Conservation (phyloP, 2,797 vertebrate genomes). For the Decapterus maruadsi region DNA sequence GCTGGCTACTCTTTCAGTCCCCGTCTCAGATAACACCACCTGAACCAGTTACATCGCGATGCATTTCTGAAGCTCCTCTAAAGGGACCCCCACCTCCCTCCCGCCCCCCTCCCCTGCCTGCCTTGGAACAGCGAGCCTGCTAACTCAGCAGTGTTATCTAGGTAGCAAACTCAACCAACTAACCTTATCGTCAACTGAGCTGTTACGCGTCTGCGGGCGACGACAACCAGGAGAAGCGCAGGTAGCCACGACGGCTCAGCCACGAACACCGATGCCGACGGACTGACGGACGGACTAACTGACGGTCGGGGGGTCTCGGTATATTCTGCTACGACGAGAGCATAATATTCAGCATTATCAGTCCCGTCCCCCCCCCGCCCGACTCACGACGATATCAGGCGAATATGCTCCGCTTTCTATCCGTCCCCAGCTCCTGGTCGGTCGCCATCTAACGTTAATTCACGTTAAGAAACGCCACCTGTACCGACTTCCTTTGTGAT, state of each 20-base stretch:
- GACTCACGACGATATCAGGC: conserved; percentile 13
- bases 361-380: neutral
- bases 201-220: conserved; percentile 35
- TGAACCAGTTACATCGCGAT: conserved; percentile 59
- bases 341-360: conserved; percentile 37
- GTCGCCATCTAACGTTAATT: conserved; percentile 56
- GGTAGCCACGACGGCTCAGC: conserved; percentile 59
- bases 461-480: conserved; percentile 47
- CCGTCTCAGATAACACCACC: conserved; percentile 72
- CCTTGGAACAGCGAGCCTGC: conserved; percentile 3
- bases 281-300: conserved; percentile 6
- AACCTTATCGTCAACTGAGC: conserved; percentile 39
- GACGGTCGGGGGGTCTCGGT: conserved; percentile 31
- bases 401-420: conserved; percentile 19
- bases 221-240: conserved; percentile 44
- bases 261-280: conserved; percentile 36
- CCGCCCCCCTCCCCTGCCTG: too few relatives aligned
- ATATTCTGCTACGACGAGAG: conserved; percentile 24
- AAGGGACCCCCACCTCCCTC: too few relatives aligned
- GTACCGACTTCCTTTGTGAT: conserved; percentile 66
- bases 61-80: conserved; percentile 57
- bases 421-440: neutral
- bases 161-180: conserved; percentile 54
- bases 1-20: conserved; percentile 45
- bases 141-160: conserved; percentile 64